Conservation (phyloP, 2,888 invertebrate species). For the Ernsta delagoae region DNA sequence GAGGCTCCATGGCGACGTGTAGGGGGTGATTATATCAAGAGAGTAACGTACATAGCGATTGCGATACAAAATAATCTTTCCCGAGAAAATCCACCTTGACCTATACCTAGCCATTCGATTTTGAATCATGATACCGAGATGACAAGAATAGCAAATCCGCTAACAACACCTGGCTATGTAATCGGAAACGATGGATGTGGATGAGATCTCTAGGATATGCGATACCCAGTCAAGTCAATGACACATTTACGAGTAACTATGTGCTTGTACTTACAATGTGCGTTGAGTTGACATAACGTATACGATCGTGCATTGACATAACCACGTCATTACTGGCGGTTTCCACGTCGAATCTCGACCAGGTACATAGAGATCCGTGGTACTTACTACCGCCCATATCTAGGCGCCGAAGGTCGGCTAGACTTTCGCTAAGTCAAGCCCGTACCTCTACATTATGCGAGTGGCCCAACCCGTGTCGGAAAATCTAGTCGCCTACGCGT, state of each 20-base stretch:
- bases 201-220: slow-evolving; percentile 44
- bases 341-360: slow-evolving; percentile 61
- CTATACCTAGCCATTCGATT: slow-evolving; percentile 40
- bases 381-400: slow-evolving; percentile 75
- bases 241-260: slow-evolving; percentile 42
- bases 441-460: slow-evolving; percentile 62
- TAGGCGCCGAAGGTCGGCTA: slow-evolving; percentile 78
- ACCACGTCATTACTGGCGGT: slow-evolving; percentile 42
- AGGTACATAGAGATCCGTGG: slow-evolving; percentile 56
- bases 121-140: slow-evolving; percentile 40
- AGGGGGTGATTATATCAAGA: slow-evolving; percentile 54
- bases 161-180: slow-evolving; percentile 41
- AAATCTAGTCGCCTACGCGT: slow-evolving; percentile 78
- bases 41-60: slow-evolving; percentile 46
- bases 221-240: slow-evolving; percentile 41
- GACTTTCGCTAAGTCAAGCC: slow-evolving; percentile 75
- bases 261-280: slow-evolving; percentile 37
- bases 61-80: slow-evolving; percentile 50
- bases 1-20: slow-evolving; percentile 47
- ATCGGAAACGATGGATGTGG: slow-evolving; percentile 43
- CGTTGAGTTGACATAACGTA: slow-evolving; percentile 40
- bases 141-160: slow-evolving; percentile 41
- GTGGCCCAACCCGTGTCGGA: slow-evolving; percentile 70
- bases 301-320: slow-evolving; percentile 32
- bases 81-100: slow-evolving; percentile 39